Evolutionary conservation across 1,140 invertebrate genomes (phyloP).

Genomic region (Aricia agestis): DNA sequence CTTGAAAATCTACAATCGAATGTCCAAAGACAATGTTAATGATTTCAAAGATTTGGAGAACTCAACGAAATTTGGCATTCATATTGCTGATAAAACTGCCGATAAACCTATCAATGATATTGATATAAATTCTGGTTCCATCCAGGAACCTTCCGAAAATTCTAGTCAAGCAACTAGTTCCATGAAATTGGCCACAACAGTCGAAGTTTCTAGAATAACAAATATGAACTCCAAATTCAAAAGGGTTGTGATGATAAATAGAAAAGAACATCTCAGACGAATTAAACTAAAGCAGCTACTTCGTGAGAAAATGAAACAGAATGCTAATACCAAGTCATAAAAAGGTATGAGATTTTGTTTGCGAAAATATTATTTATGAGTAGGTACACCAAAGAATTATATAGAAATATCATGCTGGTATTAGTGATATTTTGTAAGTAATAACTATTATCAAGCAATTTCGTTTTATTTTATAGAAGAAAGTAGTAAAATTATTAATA

Average conservation of each 20-base stretch:
- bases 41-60: slow-evolving; percentile 51
- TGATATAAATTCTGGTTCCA: background rate
- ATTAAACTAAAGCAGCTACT: background rate
- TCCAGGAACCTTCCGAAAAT: background rate
- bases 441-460: too few species aligned
- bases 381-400: too few species aligned
- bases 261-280: background rate
- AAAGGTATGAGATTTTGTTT: background rate
- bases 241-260: slow-evolving; percentile 1
- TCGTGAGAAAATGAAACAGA: background rate
- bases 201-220: slow-evolving; percentile 10
- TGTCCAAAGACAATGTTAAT: slow-evolving; percentile 47
- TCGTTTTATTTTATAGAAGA: too few species aligned
- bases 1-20: slow-evolving; percentile 60
- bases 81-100: slow-evolving; percentile 18
- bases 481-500: too few species aligned
- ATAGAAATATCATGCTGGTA: too few species aligned
- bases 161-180: background rate
- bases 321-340: background rate
- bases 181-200: background rate
- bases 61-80: slow-evolving; percentile 45
- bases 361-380: too few species aligned
- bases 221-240: background rate
- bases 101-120: background rate
- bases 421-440: too few species aligned